These are phyloP conservation scores for Drosophila miranda DNA, from an alignment of 1,140 invertebrate species.

Conservation along the genomic window DNA sequence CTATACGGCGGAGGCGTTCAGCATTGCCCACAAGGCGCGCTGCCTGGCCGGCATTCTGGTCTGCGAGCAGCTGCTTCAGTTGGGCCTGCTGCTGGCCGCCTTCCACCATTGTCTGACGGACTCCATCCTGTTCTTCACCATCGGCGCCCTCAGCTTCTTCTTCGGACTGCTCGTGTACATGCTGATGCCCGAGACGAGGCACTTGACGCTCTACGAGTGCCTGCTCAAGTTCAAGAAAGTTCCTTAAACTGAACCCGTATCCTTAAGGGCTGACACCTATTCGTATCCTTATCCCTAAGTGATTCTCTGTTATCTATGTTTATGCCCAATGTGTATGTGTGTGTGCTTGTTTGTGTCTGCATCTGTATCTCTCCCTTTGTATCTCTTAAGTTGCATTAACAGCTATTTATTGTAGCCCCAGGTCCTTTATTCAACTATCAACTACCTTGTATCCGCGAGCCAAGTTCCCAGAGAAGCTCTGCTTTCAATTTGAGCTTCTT, in stretches of 20 bases:
- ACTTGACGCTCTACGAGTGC: conserved; percentile 69
- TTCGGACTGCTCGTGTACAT: conserved; percentile 65
- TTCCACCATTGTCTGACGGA: conserved; percentile 52
- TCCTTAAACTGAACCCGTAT: conserved; percentile 35
- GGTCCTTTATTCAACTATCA: too few relatives aligned
- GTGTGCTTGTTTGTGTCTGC: conserved; percentile 3
- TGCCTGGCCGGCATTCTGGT: conserved; percentile 62
- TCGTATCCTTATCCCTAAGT: conserved; percentile 30
- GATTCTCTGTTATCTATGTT: conserved; percentile 11
- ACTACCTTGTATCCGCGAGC: too few relatives aligned
- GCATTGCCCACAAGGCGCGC: conserved; percentile 53
- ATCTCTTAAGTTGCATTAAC: too few relatives aligned
- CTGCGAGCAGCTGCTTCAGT: conserved; percentile 61
- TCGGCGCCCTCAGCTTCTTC: conserved; percentile 59
- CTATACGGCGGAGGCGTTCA: conserved; percentile 71
- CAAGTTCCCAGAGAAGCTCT: too few relatives aligned
- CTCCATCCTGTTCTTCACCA: conserved; percentile 66
- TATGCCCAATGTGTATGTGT: background rate
- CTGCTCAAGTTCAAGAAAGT: conserved; percentile 73
- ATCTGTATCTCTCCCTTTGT: too few relatives aligned
- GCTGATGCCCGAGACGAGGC: conserved; percentile 68
- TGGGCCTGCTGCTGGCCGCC: conserved; percentile 53
- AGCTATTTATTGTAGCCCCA: too few relatives aligned
- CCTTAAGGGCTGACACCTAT: conserved; percentile 12
- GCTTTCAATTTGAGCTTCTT: too few relatives aligned